These are phyloP conservation scores for Puffinus mauretanicus DNA, from an alignment of 2,113 vertebrate genomes.

Conservation along the genomic window DNA sequence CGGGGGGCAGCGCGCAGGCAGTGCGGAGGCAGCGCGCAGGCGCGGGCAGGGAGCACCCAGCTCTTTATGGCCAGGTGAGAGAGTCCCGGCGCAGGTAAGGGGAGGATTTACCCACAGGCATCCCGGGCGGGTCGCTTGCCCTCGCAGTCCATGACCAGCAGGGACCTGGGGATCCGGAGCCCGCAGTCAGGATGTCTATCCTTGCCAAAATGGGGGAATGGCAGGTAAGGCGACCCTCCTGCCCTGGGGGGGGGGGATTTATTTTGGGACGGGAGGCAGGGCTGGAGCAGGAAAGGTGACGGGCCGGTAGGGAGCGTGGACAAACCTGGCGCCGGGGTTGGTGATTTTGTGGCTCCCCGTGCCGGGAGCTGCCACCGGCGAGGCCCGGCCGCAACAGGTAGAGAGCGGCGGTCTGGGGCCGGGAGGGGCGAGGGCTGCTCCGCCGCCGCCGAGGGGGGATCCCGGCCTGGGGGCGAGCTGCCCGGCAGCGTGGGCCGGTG, in stretches of 20 bases:
- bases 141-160: conserved; percentile 75
- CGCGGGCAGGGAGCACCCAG: conserved; percentile 72
- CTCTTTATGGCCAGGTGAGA: conserved; percentile 94
- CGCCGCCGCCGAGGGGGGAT: not conserved
- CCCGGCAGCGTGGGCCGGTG: not conserved
- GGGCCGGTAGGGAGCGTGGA: not conserved
- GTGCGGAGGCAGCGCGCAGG: too few species aligned
- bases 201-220: conserved; percentile 95
- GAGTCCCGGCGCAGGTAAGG: conserved; percentile 86
- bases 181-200: conserved; percentile 85
- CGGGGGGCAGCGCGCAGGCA: too few species aligned
- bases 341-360: not conserved
- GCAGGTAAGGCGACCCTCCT: conserved; percentile 83
- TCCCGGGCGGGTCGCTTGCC: conserved; percentile 77
- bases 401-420: not conserved
- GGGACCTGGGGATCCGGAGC: conserved; percentile 58
- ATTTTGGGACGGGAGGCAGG: conserved; percentile 1
- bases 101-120: conserved; percentile 82
- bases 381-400: not conserved
- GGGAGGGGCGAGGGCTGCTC: not conserved
- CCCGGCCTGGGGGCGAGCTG: not conserved
- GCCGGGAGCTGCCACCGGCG: not conserved
- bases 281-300: not conserved
- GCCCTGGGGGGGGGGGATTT: not conserved
- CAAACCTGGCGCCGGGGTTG: too few species aligned